Conservation (phyloP, 92 coral and sea anemone species). For the Micromussa lordhowensis region DNA sequence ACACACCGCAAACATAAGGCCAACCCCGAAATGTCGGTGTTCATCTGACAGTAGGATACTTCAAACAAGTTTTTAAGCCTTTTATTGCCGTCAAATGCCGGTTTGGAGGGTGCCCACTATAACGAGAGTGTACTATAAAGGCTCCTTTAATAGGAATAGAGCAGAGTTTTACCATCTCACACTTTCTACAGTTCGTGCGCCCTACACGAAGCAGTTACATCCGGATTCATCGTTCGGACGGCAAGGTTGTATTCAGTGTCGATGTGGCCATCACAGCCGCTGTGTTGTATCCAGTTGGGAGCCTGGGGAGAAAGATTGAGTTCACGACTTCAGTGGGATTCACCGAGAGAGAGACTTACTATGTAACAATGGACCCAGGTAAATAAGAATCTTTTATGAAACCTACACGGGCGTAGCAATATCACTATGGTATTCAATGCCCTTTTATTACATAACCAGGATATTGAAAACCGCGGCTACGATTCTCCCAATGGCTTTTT, state of each 20-base stretch:
- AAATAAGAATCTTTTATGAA: background rate
- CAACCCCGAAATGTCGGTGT: too few species aligned
- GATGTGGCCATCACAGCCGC: conserved; percentile 69
- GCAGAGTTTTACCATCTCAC: too few species aligned
- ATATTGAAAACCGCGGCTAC: too few species aligned
- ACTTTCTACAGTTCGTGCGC: conserved; percentile 67
- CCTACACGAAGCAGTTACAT: conserved; percentile 76
- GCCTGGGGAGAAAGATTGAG: conserved; percentile 67
- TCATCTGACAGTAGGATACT: too few species aligned
- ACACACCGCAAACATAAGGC: too few species aligned
- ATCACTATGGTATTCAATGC: background rate
- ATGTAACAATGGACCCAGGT: conserved; percentile 79
- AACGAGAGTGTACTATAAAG: too few species aligned
- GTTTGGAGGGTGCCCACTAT: too few species aligned
- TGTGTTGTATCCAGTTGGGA: conserved; percentile 74
- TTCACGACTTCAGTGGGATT: conserved; percentile 65
- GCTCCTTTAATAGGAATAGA: too few species aligned
- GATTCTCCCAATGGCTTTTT: too few species aligned
- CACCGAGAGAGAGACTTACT: conserved; percentile 75
- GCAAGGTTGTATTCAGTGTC: conserved; percentile 61
- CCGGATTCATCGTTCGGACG: conserved; percentile 53
- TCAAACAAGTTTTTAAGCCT: too few species aligned
- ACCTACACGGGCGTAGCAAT: background rate
- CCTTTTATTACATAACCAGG: background rate
- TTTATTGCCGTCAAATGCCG: too few species aligned